Percentiles rank a stretch among this genome's conserved stretches.
Evolutionary conservation across 1,140 invertebrate species (phyloP).

Genomic region (Orius laevigatus): DNA sequence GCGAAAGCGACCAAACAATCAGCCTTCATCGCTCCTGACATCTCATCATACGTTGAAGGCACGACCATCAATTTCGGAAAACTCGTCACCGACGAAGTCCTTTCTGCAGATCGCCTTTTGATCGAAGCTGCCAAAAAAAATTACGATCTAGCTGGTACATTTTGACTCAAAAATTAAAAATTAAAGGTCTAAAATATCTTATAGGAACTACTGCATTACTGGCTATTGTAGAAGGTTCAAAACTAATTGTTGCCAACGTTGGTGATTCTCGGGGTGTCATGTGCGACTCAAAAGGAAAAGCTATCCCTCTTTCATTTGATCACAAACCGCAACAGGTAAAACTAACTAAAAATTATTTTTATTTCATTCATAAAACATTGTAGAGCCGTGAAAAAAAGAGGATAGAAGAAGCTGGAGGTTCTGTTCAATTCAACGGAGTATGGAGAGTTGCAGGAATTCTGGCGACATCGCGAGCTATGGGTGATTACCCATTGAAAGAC

Average conservation of each 20-base stretch:
- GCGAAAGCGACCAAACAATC: slow-evolving; percentile 24
- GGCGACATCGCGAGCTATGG: slow-evolving; percentile 84
- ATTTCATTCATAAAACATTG: slow-evolving; percentile 18
- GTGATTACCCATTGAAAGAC: slow-evolving; percentile 90
- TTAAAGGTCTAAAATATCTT: slow-evolving; percentile 11
- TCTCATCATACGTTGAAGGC: slow-evolving; percentile 39
- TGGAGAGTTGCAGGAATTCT: slow-evolving; percentile 92
- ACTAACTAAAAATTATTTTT: slow-evolving; percentile 6
- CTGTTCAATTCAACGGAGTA: slow-evolving; percentile 87
- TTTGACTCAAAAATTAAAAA: background rate
- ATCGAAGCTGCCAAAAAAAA: slow-evolving; percentile 64
- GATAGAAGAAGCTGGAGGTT: slow-evolving; percentile 82
- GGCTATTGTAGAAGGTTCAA: slow-evolving; percentile 62
- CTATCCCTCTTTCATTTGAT: slow-evolving; percentile 85
- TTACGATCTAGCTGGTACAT: slow-evolving; percentile 62
- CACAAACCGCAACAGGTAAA: slow-evolving; percentile 87
- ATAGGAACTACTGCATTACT: slow-evolving; percentile 82
- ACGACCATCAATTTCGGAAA: slow-evolving; percentile 57
- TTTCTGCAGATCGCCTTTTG: slow-evolving; percentile 60
- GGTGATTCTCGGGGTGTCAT: slow-evolving; percentile 91
- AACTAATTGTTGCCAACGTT: slow-evolving; percentile 84
- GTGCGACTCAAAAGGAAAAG: slow-evolving; percentile 75
- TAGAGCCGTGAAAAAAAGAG: slow-evolving; percentile 69
- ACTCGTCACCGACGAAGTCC: slow-evolving; percentile 68
- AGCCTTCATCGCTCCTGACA: slow-evolving; percentile 13